Base-by-base conservation (phyloP, 1,140 invertebrate species). In the Heterodera schachtii region DNA sequence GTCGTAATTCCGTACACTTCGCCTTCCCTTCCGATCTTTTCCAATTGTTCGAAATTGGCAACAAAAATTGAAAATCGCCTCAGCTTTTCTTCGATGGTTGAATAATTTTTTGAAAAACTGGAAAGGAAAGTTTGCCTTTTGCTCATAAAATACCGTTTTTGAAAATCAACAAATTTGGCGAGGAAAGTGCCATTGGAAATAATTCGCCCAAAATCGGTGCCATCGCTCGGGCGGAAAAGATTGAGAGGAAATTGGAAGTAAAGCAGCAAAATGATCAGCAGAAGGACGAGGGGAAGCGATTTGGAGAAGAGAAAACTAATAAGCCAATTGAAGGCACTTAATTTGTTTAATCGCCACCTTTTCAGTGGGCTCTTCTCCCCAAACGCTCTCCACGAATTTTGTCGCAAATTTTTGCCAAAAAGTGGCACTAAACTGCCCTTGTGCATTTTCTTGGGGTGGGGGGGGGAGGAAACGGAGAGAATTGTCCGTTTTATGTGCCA, bases 31-130 rank as follows among this genome's bases (percentile, higher is more conserved):
- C 31, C 44, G 21, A 13, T 31, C 0, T 71, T 5, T 3, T 78
- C 31, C 21, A 78, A 47, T 3, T 70, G 76, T 1, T 11, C 21
- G 11, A 71, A 41, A 71, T 71, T 71, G 31, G 31, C 21, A 13
- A 46, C 69, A 71, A 71, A 71, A 46, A 71, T 71, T 4, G 69
- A 71, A 71, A 71, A 71, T 71, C 69, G 69, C 44, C 7, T 13
- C 21, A 71, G 69, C 11, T 13, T 41, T 71, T 71, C 69, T 41
- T 71, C 41, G 13, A 13, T 41, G 9, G 1, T 71, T 19, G 69
- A 41, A 71, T 71, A 71, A 46, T 71, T 71, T 43, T n/a, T 41
- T 71, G 31, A 41, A 71, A 43, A 71, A 46, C 69, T 71, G 57
- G 19, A 64, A 64, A 13, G 57, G 52, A 8, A 8, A 3, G 5